Base-by-base conservation (phyloP, 2,888 invertebrate species). In the Pandemis heparana region DNA sequence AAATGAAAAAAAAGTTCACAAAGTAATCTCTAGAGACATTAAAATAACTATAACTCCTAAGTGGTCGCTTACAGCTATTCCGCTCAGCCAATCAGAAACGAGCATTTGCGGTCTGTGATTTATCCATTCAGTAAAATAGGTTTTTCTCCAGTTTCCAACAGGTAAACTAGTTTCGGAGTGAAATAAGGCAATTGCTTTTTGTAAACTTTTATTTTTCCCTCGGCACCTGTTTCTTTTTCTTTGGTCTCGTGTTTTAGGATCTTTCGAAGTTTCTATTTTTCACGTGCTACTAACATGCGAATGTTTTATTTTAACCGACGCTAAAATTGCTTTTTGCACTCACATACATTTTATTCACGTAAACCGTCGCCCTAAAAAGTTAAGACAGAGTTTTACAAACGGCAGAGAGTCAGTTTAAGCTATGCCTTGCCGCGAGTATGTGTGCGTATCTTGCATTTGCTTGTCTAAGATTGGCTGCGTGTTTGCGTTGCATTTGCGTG, bases 111-210 rank as follows among this genome's bases (percentile, higher is more conserved):
- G 60, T 38, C 16, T 10, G 14, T n/a, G 60, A 60, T 60, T 60
- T 60, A 60, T 60, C 38, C 38, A 38, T 60, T n/a, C 38, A 60
- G 38, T 7, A 9, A 38, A 60, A 60, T 60, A 12, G 59, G 56
- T 56, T 56, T 53, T 60, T 38, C 60, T 60, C 18, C 38, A 60
- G 60, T 14, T 32, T 12, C 38, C 32, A 60, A 60, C 38, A 60
- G 60, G 56, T 23, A 56, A 60, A 38, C 38, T 60, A 60, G 60
- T 60, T 60, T 32, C 38, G 8, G 18, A 38, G 60, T 60, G 38
- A 60, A 60, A 60, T 60, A 38, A 60, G 18, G 60, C 60, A 38
- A 60, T 32, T 39, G 60, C 60, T 60, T 60, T 60, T 60, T 60
- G 60, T 38, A 38, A 38, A 38, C 60, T 60, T 60, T 60, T 56